Base-by-base conservation (phyloP, 2,888 invertebrate genomes). In the Apantesis nais region DNA sequence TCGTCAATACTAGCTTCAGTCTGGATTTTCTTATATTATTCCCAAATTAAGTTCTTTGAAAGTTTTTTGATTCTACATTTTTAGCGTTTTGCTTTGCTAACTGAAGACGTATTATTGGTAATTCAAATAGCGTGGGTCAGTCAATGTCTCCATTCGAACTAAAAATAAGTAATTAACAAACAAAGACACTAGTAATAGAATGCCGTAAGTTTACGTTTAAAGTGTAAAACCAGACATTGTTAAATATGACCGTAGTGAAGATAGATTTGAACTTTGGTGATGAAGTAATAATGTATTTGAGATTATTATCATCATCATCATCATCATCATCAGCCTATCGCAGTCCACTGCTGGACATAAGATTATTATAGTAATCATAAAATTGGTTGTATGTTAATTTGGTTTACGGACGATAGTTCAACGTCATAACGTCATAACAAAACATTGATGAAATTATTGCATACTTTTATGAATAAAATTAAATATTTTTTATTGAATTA, bases 91-190 rank as follows among this genome's bases (percentile, higher is more conserved):
- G 16, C 37, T 29, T n/a, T 14, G 19, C 11, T 55, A 60, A 64
- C 69, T 69, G n/a, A 19, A 61, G 22, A 68, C 41, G 29, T 64
- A 68, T n/a, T n/a, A n/a, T n/a, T 66, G 66, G 29, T 63, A 83
- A 81, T 81, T 65, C n/a, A 16, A 75, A 72, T 75, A 76, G 74
- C 81, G 67, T 68, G 78, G 89, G 89, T 90, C 88, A 90, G 81
- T 75, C 75, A 79, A 84, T 80, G 75, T 75, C 76, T 78, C 68
- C 72, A 79, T 78, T 78, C 81, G 68, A 65, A 74, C 77, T 85
- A 80, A 88, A 91, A 89, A 87, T 85, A 86, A 75, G 78, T 88
- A 76, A 91, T 93, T 93, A 84, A 81, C 92, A 93, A 87, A 93
- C 92, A 93, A 76, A 78, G 80, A 68, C 12, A 31, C 11, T 58